Evolutionary conservation across 2,797 vertebrate genomes (phyloP), one percentile per base, ranked within the genome.

Genomic region (Etheostoma nigrum): DNA sequence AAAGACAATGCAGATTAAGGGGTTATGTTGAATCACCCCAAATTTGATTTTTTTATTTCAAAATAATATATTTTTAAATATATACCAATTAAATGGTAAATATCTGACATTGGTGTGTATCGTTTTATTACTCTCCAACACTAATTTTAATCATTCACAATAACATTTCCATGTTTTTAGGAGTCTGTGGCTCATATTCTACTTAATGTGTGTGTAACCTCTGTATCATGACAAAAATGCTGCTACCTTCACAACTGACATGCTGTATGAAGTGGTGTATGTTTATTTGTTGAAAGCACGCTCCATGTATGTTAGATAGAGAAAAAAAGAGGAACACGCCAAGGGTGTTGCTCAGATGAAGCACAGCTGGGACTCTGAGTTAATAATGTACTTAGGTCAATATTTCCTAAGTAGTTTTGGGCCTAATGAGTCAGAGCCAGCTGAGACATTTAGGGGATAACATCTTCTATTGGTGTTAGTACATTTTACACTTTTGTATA

Each of bases 401-500:
- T 52, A 45, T 71, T 78, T 87, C 74, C 81, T 82, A 85, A 82
- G 91, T 90, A 90, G 51, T 48, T 52, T 76, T 82, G 72, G 76
- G 80, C 67, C 82, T 59, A 74, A 71, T 76, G 81, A 86, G 84
- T 75, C 72, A 72, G 62, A 80, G 51, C 82, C 75, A 86, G 85
- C 73, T 63, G 44, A 77, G 77, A 88, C 64, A 65, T 91, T 90
- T 91, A 92, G 89, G 70, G 91, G 90, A 91, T 76, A 84, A 89
- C 82, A 85, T 94, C 90, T 91, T 92, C 88, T 90, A 87, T 89
- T 74, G 74, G 71, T 74, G 72, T 78, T 72, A 79, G 59, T 82
- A 86, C 78, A 78, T 83, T 87, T 88, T 89, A 90, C 91, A 93
- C 88, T 86, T 93, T 87, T 81, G 76, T 94, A 91, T 89, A 90